Evolutionary conservation across 2,797 vertebrate genomes (phyloP), one percentile per base, ranked within the genome.

Genomic region (Anas georgica): DNA sequence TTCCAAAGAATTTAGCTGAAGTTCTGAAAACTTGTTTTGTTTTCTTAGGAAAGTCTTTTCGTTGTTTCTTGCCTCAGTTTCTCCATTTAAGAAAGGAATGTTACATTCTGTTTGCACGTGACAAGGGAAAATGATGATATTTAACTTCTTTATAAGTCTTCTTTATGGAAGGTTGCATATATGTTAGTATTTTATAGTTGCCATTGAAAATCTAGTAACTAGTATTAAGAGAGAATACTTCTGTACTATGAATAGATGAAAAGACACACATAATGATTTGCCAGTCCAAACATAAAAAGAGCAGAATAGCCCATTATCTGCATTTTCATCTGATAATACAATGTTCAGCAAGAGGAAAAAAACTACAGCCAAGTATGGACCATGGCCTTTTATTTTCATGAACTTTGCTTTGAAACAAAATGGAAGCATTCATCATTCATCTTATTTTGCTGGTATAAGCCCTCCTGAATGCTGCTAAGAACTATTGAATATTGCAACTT

Each of bases 381-480:
- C 14, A 12, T 67, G 46, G 64, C 10, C 20, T 75, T 84, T 77
- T 77, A 69, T 92, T 94, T 93, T 92, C 59, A 74, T 76, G 60
- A 92, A 87, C 46, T 91, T 87, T 85, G 8, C 21, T 95, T 91
- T 74, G 64, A 79, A 95, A 89, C 25, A 86, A 82, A 93, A 92
- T 73, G 46, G 60, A 89, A 80, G 52, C 8, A 67, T 86, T 91
- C 28, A 35, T 43, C 9, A 70, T 86, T 91, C 28, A 35, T 92
- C 56, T 92, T 87, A 39, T 70, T 86, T 93, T 86, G 37, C 64
- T 91, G 23, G 21, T 77, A 91, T 87, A 68, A 63, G 22, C 26
- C 25, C 7, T 78, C 25, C 48, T 69, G 46, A 69, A 1, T 39
- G 12, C 6, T 70, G 41, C 62, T 79, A 87, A 35, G 33, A 88